Evolutionary conservation across 2,113 vertebrate genomes (phyloP).

Genomic region (Cheirogaleus medius): DNA sequence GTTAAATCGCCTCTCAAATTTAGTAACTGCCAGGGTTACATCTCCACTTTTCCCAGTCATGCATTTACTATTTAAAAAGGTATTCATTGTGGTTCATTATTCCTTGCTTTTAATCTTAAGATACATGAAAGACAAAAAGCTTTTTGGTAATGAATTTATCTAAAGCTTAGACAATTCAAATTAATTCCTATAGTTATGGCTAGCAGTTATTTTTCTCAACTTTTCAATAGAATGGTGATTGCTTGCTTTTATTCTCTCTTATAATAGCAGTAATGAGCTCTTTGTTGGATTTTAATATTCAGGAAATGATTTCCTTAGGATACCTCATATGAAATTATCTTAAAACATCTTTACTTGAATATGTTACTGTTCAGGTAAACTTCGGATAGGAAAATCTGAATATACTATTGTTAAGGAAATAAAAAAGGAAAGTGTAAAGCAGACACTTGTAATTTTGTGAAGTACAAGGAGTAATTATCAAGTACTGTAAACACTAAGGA

Average conservation of each 20-base stretch:
- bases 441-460: neutral
- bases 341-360: constrained; percentile 14
- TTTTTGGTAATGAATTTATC: neutral
- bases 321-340: neutral
- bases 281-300: constrained; percentile 40
- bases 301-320: constrained; percentile 40
- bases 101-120: constrained; percentile 4
- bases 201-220: neutral
- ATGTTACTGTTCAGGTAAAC: neutral
- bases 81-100: neutral
- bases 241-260: neutral
- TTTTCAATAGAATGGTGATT: neutral
- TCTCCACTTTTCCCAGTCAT: neutral
- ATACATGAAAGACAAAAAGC: neutral
- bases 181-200: neutral
- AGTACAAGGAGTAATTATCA: neutral
- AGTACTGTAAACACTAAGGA: neutral
- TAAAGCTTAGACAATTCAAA: neutral
- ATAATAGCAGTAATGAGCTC: neutral
- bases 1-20: neutral
- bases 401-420: constrained; percentile 8
- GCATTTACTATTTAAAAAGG: neutral
- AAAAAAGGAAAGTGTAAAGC: neutral
- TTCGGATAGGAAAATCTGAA: constrained; percentile 7
- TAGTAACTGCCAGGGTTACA: neutral